Evolutionary conservation across 2,888 invertebrate species (phyloP).

Genomic region (Boloria euphrosyne): DNA sequence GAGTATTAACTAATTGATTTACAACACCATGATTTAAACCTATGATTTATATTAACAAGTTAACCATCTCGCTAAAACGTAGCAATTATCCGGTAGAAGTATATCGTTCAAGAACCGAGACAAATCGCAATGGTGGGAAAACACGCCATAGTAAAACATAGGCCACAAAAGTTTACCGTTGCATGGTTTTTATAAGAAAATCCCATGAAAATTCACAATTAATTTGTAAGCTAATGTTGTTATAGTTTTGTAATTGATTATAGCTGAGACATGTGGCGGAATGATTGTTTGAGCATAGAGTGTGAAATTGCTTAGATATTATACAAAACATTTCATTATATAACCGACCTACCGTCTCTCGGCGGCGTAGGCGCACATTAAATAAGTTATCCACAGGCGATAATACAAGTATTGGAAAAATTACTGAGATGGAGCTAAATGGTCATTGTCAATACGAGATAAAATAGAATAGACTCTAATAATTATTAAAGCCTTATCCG

Average conservation of each 20-base stretch:
- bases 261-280: not conserved
- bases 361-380: too few species aligned
- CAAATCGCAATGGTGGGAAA: constrained; percentile 67
- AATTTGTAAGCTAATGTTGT: constrained; percentile 12
- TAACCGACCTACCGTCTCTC: too few species aligned
- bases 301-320: too few species aligned
- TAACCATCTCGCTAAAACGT: constrained; percentile 28
- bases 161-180: constrained; percentile 63
- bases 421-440: too few species aligned
- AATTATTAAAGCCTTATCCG: too few species aligned
- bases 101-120: constrained; percentile 45
- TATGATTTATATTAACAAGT: constrained; percentile 24
- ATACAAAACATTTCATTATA: too few species aligned
- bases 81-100: constrained; percentile 42
- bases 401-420: too few species aligned
- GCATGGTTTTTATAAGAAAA: constrained; percentile 52
- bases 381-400: too few species aligned
- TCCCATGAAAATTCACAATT: constrained; percentile 43
- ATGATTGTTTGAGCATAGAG: too few species aligned
- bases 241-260: constrained; percentile 6
- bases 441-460: too few species aligned
- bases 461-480: too few species aligned
- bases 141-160: constrained; percentile 49
- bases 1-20: constrained; percentile 11
- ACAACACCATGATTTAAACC: constrained; percentile 12